These are phyloP conservation scores for Xestobium rufovillosum DNA, from an alignment of 2,888 invertebrate genomes.

Conservation along the genomic window DNA sequence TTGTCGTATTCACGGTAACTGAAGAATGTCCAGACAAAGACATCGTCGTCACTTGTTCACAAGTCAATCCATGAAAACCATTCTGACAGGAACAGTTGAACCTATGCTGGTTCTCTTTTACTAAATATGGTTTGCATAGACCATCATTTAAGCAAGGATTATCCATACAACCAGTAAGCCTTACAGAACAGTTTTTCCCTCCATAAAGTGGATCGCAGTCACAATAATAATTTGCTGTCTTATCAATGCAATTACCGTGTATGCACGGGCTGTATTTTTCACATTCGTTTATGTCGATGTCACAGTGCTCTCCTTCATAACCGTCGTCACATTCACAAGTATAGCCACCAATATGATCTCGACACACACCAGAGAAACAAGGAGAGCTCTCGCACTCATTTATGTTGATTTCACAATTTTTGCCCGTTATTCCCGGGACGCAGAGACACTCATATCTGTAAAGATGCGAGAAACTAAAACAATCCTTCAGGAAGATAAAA, in stretches of 20 bases:
- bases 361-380: slow-evolving; percentile 62
- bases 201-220: slow-evolving; percentile 70
- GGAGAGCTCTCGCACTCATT: slow-evolving; percentile 80
- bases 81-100: slow-evolving; percentile 82
- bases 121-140: slow-evolving; percentile 75
- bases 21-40: slow-evolving; percentile 69
- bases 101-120: slow-evolving; percentile 67
- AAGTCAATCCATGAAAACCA: slow-evolving; percentile 78
- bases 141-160: slow-evolving; percentile 69
- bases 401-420: slow-evolving; percentile 74
- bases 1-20: slow-evolving; percentile 68
- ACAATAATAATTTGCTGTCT: slow-evolving; percentile 74
- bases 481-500: background rate
- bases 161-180: slow-evolving; percentile 63
- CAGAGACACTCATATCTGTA: slow-evolving; percentile 72
- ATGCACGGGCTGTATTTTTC: slow-evolving; percentile 58
- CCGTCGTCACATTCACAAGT: slow-evolving; percentile 75
- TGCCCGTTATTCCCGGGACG: slow-evolving; percentile 65
- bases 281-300: slow-evolving; percentile 78
- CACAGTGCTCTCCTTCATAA: slow-evolving; percentile 75
- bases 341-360: slow-evolving; percentile 70
- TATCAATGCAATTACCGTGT: slow-evolving; percentile 67
- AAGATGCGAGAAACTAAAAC: slow-evolving; percentile 9
- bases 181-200: slow-evolving; percentile 85
- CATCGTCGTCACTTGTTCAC: slow-evolving; percentile 80